Percentiles rank a stretch among this genome's conserved stretches.
Evolutionary conservation across 2,888 invertebrate genomes (phyloP).

Genomic region (Mythimna lalbum): DNA sequence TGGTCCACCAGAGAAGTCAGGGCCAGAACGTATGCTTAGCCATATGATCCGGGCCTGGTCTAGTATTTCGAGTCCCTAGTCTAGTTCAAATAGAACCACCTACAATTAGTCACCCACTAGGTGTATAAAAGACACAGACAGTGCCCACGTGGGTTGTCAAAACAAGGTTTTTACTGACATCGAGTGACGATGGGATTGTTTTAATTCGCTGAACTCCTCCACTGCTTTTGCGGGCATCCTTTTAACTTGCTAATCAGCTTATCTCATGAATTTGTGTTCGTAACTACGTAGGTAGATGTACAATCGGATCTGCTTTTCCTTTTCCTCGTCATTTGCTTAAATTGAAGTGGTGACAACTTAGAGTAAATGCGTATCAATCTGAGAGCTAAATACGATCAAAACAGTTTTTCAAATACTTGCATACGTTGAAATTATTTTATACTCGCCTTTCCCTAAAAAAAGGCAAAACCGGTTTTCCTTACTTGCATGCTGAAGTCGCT

Average conservation of each 20-base stretch:
- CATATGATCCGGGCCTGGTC: no score
- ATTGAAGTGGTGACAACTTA: slow-evolving; percentile 15
- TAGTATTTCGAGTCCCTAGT: no score
- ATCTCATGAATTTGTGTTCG: slow-evolving; percentile 79
- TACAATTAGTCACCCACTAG: slow-evolving; percentile 36
- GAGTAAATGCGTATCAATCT: neutral
- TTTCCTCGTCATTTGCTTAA: slow-evolving; percentile 27
- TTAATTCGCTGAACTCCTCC: slow-evolving; percentile 78
- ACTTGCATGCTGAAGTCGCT: slow-evolving; percentile 8
- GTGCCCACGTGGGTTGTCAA: slow-evolving; percentile 66
- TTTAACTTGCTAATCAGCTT: slow-evolving; percentile 86
- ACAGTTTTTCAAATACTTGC: slow-evolving; percentile 7
- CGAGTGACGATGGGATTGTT: slow-evolving; percentile 80
- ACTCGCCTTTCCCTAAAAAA: no score
- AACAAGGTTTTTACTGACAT: slow-evolving; percentile 70
- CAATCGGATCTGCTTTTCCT: slow-evolving; percentile 69
- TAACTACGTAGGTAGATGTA: slow-evolving; percentile 31
- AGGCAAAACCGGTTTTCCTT: neutral
- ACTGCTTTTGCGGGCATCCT: slow-evolving; percentile 75
- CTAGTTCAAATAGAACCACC: slow-evolving; percentile 8
- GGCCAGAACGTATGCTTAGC: no score
- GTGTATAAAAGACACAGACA: slow-evolving; percentile 30
- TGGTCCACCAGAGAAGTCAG: no score
- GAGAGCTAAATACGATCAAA: neutral
- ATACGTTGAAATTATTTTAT: neutral